Conservation (phyloP, 1,140 invertebrate genomes). For the Drosophila bipectinata region DNA sequence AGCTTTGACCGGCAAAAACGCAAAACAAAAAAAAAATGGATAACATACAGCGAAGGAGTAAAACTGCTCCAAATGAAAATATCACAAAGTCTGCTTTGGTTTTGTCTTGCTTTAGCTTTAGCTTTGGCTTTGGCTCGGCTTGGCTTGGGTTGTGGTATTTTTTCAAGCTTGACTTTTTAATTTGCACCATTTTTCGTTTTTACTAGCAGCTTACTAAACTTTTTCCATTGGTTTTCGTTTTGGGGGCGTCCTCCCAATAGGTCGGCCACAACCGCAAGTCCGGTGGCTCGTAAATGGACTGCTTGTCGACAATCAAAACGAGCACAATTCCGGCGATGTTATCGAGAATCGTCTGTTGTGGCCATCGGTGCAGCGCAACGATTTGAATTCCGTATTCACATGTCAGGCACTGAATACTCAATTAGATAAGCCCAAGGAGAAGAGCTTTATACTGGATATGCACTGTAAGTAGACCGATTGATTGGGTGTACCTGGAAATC, state of each 20-base stretch:
- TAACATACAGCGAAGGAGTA: conserved; percentile 13
- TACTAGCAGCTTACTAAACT: conserved; percentile 25
- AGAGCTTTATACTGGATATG: conserved; percentile 90
- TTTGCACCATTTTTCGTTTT: conserved; percentile 66
- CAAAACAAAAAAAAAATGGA: conserved; percentile 8
- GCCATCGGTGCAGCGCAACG: conserved; percentile 89
- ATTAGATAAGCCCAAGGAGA: conserved; percentile 90
- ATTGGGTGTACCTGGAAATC: neutral
- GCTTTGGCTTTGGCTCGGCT: conserved; percentile 9
- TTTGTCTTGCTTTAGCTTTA: conserved; percentile 34
- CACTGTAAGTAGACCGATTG: conserved; percentile 88
- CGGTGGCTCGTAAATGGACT: conserved; percentile 91
- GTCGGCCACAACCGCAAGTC: conserved; percentile 88
- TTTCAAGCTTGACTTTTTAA: conserved; percentile 77
- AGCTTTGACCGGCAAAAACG: conserved; percentile 69
- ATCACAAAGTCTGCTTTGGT: conserved; percentile 72
- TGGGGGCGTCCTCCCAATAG: conserved; percentile 69
- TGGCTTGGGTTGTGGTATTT: conserved; percentile 36
- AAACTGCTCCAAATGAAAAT: conserved; percentile 69
- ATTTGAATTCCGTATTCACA: conserved; percentile 92
- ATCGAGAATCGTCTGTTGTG: conserved; percentile 93
- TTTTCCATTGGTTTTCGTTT: conserved; percentile 3
- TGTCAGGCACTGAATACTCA: conserved; percentile 93
- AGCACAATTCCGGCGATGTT: conserved; percentile 92
- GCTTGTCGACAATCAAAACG: conserved; percentile 91